phyloP scores from a whole-genome alignment of 2,888 invertebrate genomes.

The Drosophila paucipuncta region DNA sequence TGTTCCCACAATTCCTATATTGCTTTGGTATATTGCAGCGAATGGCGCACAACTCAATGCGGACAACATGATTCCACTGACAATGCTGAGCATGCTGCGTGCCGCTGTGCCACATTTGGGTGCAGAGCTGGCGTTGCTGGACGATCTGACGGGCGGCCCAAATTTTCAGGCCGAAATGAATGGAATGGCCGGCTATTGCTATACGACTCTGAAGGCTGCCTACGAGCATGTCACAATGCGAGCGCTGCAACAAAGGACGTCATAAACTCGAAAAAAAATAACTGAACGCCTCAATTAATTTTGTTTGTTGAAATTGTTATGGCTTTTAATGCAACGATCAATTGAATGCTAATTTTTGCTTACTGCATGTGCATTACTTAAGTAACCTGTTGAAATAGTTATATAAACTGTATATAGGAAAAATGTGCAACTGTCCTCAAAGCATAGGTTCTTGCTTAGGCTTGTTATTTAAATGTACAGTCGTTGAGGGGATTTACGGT shows the following conservation, averaged over 20 bases:
- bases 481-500: slow-evolving; percentile 9
- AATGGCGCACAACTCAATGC: slow-evolving; percentile 81
- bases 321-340: slow-evolving; percentile 61
- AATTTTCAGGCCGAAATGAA: slow-evolving; percentile 84
- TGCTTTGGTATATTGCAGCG: slow-evolving; percentile 51
- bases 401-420: slow-evolving; percentile 53
- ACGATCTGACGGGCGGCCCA: slow-evolving; percentile 84
- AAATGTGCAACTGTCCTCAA: slow-evolving; percentile 45
- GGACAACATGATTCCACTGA: slow-evolving; percentile 85
- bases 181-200: slow-evolving; percentile 85
- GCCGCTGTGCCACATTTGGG: slow-evolving; percentile 85
- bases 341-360: slow-evolving; percentile 33
- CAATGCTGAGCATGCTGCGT: slow-evolving; percentile 83
- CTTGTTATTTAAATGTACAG: slow-evolving; percentile 50
- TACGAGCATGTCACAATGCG: slow-evolving; percentile 83
- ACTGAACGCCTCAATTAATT: slow-evolving; percentile 10
- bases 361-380: slow-evolving; percentile 13
- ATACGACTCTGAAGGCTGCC: slow-evolving; percentile 84
- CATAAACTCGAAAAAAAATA: slow-evolving; percentile 33
- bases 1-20: not conserved
- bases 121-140: slow-evolving; percentile 84
- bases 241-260: slow-evolving; percentile 68
- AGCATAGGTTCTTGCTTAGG: slow-evolving; percentile 26
- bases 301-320: slow-evolving; percentile 42
- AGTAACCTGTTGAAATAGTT: slow-evolving; percentile 29